These are phyloP conservation scores for Bellardia pandia DNA, from an alignment of 2,888 invertebrate species.

Conservation along the genomic window DNA sequence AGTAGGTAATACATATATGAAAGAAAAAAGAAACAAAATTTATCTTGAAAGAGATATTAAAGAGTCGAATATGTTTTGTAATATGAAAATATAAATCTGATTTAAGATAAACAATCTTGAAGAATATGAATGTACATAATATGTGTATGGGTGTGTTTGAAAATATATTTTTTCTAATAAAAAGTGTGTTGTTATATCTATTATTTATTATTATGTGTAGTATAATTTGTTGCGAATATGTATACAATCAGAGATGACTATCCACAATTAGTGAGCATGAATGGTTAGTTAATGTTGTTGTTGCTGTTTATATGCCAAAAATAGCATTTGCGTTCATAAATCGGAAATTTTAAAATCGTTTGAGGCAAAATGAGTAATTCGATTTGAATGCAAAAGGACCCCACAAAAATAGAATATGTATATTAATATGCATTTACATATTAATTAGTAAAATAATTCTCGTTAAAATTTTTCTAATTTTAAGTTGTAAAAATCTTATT, in stretches of 20 bases:
- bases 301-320: conserved; percentile 23
- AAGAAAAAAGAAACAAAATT: neutral
- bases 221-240: neutral
- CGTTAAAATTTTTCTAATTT: too few relatives aligned
- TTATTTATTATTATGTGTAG: neutral
- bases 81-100: neutral
- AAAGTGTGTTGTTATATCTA: conserved; percentile 2
- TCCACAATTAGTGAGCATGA: neutral
- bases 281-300: neutral
- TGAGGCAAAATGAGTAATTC: neutral
- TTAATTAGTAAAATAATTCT: too few relatives aligned
- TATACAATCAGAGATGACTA: neutral
- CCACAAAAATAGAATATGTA: neutral
- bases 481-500: too few relatives aligned
- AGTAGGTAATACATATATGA: too few relatives aligned
- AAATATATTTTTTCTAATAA: neutral
- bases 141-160: neutral
- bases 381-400: neutral
- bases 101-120: neutral
- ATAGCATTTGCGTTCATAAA: conserved; percentile 8
- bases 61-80: too few relatives aligned
- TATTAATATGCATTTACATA: neutral
- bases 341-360: neutral
- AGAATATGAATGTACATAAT: neutral
- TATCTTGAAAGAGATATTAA: neutral